Evolutionary conservation across 2,113 vertebrate species (phyloP).

Genomic region (Meles meles): DNA sequence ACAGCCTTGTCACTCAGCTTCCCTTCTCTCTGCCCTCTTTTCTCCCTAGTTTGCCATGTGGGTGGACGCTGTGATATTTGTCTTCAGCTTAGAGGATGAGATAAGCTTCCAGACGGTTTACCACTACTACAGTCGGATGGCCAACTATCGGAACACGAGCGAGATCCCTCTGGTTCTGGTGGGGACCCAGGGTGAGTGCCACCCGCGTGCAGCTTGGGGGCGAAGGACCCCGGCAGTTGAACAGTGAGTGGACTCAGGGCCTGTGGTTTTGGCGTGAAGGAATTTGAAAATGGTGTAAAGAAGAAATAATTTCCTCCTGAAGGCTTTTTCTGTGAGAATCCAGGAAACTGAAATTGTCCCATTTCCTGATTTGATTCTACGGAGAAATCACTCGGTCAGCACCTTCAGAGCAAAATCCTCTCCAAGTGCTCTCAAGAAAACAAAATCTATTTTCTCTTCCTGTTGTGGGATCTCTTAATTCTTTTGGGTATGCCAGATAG

Average conservation of each 20-base stretch:
- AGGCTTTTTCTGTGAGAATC: background rate
- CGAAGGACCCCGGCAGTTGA: accelerated
- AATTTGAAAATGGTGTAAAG: accelerated
- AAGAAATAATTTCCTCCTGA: accelerated
- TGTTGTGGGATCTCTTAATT: background rate
- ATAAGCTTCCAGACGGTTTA: slow-evolving; percentile 98
- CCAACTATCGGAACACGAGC: slow-evolving; percentile 91
- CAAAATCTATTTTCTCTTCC: background rate
- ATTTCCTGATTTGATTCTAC: background rate
- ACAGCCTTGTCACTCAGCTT: background rate
- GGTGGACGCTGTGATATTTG: slow-evolving; percentile 98
- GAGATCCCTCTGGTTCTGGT: slow-evolving; percentile 96
- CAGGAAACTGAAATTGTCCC: accelerated
- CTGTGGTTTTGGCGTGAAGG: accelerated
- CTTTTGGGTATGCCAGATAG: background rate
- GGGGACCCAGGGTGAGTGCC: slow-evolving; percentile 93
- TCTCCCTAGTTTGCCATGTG: slow-evolving; percentile 92
- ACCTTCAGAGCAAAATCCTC: background rate
- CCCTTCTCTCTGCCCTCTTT: background rate
- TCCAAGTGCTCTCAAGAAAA: background rate
- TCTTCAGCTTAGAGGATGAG: slow-evolving; percentile 98
- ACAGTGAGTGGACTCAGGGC: accelerated
- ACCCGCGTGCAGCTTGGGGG: accelerated
- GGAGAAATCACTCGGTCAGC: background rate
- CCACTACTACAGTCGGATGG: slow-evolving; percentile 97